Conservation (phyloP, 2,797 vertebrate species). For the Buphagus erythrorhynchus region DNA sequence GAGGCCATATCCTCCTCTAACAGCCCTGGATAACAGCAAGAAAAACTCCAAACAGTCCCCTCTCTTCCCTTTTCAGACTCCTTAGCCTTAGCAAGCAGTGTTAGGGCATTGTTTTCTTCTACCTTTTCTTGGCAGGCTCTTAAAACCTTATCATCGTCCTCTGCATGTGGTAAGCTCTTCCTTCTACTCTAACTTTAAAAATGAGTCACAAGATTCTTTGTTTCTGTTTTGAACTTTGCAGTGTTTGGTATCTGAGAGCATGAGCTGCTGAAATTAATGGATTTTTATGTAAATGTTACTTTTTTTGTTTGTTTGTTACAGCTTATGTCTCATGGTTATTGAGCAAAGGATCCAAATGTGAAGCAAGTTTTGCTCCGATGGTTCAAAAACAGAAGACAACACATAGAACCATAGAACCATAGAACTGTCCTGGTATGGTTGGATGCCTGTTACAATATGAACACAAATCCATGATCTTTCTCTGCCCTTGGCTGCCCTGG, state of each 20-base stretch:
- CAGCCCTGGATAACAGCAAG: neutral
- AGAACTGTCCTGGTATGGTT: fast-evolving
- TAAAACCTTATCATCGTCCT: neutral
- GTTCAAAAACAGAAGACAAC: neutral
- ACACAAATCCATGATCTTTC: neutral
- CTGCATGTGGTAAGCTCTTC: neutral
- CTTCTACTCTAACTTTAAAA: neutral
- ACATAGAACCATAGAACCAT: no score
- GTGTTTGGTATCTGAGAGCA: neutral
- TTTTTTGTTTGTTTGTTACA: neutral
- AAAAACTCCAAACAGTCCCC: neutral
- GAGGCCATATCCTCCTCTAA: neutral
- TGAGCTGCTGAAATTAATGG: neutral
- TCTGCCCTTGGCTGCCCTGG: neutral
- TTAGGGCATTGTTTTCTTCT: neutral
- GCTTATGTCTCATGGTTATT: neutral
- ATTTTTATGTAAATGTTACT: neutral
- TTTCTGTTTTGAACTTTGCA: neutral
- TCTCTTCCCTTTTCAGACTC: neutral
- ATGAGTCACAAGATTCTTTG: neutral
- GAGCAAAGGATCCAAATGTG: neutral
- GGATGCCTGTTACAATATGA: neutral
- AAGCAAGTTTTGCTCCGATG: neutral
- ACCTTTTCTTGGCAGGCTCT: neutral
- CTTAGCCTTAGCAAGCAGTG: neutral